Percentiles rank a stretch among this genome's conserved stretches.
Evolutionary conservation across 1,140 invertebrate genomes (phyloP).

Genomic region (Colletes latitarsis): DNA sequence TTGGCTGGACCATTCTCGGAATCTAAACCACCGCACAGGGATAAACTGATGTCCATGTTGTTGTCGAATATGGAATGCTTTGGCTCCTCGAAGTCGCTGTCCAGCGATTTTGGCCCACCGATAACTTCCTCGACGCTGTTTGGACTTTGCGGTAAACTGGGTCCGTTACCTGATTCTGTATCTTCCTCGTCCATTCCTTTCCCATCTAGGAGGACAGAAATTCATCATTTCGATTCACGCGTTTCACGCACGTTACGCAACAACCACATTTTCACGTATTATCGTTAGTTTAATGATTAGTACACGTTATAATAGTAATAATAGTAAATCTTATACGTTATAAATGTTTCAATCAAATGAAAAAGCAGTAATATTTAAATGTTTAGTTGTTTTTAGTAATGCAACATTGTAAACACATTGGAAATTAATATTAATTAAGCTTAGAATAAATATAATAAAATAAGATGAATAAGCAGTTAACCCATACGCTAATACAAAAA

Average conservation of each 20-base stretch:
- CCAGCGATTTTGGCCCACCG: constrained; percentile 85
- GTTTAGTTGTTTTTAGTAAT: no score
- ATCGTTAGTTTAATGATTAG: not conserved
- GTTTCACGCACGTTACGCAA: no score
- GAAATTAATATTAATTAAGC: not conserved
- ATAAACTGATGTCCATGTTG: constrained; percentile 86
- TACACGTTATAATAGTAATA: not conserved
- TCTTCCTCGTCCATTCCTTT: constrained; percentile 89
- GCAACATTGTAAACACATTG: no score
- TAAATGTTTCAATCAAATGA: not conserved
- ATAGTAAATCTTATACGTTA: not conserved
- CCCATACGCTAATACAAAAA: not conserved
- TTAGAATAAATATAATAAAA: not conserved
- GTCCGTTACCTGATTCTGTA: constrained; percentile 96
- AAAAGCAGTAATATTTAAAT: no score
- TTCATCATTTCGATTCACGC: not conserved
- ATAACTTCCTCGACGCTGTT: constrained; percentile 91
- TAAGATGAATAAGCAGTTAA: not conserved
- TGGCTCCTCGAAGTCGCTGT: constrained; percentile 91
- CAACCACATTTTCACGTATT: not conserved
- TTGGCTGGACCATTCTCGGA: constrained; percentile 83
- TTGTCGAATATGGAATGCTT: constrained; percentile 84
- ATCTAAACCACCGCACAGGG: constrained; percentile 90
- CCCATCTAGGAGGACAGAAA: constrained; percentile 60
- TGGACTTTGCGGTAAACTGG: constrained; percentile 95